phyloP scores from a whole-genome alignment of 2,888 invertebrate genomes.

The Thereva unica region DNA sequence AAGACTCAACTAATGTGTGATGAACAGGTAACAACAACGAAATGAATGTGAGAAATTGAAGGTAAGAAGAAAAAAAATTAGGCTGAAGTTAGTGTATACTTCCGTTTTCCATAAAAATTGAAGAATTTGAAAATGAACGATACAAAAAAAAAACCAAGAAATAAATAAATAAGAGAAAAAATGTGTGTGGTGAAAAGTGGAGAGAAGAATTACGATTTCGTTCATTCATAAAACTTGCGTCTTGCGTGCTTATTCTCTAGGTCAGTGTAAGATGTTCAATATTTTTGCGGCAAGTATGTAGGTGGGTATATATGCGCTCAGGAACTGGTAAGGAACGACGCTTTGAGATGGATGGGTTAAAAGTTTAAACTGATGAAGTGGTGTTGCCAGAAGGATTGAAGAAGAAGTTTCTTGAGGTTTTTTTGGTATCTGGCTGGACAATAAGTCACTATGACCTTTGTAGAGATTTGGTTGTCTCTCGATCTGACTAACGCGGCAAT shows the following conservation, averaged over 20 bases:
- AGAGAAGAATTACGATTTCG: slow-evolving; percentile 11
- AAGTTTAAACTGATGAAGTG: no score
- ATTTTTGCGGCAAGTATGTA: background rate
- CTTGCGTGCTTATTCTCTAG: slow-evolving; percentile 6
- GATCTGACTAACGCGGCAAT: no score
- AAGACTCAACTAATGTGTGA: no score
- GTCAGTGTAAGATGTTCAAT: background rate
- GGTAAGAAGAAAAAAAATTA: slow-evolving; percentile 18
- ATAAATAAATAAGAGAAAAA: background rate
- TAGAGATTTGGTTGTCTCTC: no score
- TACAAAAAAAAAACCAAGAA: no score
- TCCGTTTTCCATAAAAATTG: slow-evolving; percentile 25
- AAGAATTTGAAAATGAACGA: slow-evolving; percentile 9
- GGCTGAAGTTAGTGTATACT: slow-evolving; percentile 26
- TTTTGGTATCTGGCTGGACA: no score
- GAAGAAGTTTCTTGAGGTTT: no score
- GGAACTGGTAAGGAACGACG: no score
- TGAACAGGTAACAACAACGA: no score
- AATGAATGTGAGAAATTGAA: slow-evolving; percentile 2
- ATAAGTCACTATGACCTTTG: no score
- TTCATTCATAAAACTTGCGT: slow-evolving; percentile 21
- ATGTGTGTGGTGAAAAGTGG: background rate
- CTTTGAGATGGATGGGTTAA: no score
- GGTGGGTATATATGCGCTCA: background rate
- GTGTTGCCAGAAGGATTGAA: no score